Evolutionary conservation across 1,140 invertebrate genomes (phyloP).

Genomic region (Orchestia grillus): DNA sequence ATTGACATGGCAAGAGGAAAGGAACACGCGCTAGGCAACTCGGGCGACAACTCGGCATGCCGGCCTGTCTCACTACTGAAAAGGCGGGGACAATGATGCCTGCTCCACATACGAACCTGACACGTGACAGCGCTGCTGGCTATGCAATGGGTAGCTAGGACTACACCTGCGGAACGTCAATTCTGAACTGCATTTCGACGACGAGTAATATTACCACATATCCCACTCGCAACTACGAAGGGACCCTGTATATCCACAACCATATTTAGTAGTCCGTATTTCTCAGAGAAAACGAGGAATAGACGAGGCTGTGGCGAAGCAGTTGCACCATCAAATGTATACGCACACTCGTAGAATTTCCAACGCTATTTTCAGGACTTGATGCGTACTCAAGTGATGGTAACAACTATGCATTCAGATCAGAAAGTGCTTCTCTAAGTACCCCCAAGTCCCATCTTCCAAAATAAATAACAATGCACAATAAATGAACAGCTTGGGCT

Average conservation of each 20-base stretch:
- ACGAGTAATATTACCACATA: background rate
- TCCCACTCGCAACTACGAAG: background rate
- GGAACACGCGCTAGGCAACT: background rate
- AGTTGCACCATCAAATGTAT: background rate
- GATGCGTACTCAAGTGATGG: background rate
- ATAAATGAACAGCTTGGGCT: background rate
- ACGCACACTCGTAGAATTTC: background rate
- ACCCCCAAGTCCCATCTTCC: background rate
- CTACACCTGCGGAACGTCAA: background rate
- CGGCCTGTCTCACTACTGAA: background rate
- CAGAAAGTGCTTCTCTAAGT: background rate
- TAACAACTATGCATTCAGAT: background rate
- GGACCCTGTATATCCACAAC: background rate
- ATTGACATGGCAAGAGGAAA: background rate
- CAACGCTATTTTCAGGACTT: background rate
- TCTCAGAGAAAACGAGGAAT: background rate
- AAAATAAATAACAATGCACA: background rate
- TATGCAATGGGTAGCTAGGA: background rate
- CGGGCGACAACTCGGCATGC: background rate
- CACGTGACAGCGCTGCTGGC: background rate
- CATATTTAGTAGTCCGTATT: background rate
- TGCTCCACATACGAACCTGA: background rate
- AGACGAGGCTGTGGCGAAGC: background rate
- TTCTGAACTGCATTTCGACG: background rate
- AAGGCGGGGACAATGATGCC: background rate